Base-by-base conservation (phyloP, 2,888 invertebrate species). In the Epinotia bilunana region DNA sequence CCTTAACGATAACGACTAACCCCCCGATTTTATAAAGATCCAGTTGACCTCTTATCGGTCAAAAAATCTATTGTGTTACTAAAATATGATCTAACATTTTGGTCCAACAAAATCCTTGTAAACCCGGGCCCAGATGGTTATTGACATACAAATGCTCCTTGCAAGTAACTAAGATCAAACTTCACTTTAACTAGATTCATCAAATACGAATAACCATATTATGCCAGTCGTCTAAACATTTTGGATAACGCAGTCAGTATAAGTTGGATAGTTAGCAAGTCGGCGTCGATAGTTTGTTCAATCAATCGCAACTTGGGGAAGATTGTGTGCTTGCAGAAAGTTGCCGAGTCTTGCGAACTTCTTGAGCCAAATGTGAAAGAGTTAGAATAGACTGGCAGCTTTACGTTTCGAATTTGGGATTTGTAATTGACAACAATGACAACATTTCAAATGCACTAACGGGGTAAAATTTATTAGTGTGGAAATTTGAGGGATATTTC, bases 261-360 rank as follows among this genome's bases (percentile, higher is more conserved):
- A 87, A 85, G 83, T 82, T 70, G 84, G 82, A 83, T 82, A 84
- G 84, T 82, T 84, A 78, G 73, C 72, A 78, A 77, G 79, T 82
- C 80, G 81, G 78, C 81, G 82, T 81, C 82, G 81, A 80, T 81
- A 86, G 85, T 87, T 87, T 84, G 85, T 84, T 82, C 83, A 85
- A 88, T 87, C 87, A 87, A 86, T 87, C 82, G 84, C 78, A 81
- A 83, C 83, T 86, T 83, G 23, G 78, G 77, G 80, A 80, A 84
- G 83, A 83, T 85, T 84, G 82, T 82, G 81, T 82, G 75, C 71
- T 75, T 60, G 61, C 76, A 77, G 77, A 73, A 72, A 77, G 72
- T 82, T 76, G 75, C 76, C 69, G 79, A 80, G 73, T 77, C 72
- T 12, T 78, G 75, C 74, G 65, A 79, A 79, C 73, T 77, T 79